Evolutionary conservation across 2,113 vertebrate genomes (phyloP).

Genomic region (Osmerus eperlanus): DNA sequence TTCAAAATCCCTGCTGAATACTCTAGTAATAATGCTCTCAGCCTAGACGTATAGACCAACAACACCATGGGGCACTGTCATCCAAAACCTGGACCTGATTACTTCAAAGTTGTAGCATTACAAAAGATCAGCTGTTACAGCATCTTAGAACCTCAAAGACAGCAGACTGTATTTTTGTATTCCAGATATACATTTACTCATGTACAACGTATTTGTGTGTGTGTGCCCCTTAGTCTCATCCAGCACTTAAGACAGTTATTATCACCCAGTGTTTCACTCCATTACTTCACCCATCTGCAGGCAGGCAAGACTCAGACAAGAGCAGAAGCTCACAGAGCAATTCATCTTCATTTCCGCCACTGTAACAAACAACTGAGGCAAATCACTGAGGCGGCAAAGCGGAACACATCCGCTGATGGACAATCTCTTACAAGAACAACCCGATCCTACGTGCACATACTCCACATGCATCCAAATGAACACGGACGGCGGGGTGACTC

Average conservation of each 20-base stretch:
- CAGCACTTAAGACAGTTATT: not conserved
- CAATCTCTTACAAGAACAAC: not conserved
- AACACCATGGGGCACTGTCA: too few species aligned
- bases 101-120: too few species aligned
- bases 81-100: too few species aligned
- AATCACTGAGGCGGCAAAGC: not conserved
- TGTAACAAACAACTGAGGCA: not conserved
- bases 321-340: not conserved
- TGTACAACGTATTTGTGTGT: not conserved
- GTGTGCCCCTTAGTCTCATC: not conserved
- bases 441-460: not conserved
- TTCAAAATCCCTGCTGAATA: too few species aligned
- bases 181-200: not conserved
- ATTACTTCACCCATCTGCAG: conserved; percentile 7
- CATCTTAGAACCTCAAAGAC: too few species aligned
- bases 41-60: too few species aligned
- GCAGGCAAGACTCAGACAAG: conserved; percentile 1
- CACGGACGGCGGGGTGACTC: too few species aligned
- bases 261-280: conserved; percentile 3
- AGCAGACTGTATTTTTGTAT: too few species aligned
- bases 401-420: not conserved
- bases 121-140: too few species aligned
- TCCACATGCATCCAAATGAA: too few species aligned
- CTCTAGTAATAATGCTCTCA: too few species aligned
- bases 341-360: conserved; percentile 15